Conservation (phyloP, 1,140 invertebrate genomes). For the Drosophila bifasciata region DNA sequence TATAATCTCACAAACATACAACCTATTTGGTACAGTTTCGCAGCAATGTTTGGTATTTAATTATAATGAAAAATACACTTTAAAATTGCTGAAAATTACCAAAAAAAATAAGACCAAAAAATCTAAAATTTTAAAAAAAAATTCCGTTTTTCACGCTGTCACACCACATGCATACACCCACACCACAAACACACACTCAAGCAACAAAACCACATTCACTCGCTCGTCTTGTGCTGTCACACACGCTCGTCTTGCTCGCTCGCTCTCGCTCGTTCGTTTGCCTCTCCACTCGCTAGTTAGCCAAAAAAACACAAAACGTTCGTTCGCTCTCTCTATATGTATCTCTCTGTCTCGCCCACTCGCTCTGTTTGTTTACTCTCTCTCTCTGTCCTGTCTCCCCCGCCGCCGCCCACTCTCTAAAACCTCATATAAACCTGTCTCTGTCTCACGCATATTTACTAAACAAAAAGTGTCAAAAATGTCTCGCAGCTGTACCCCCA, state of each 20-base stretch:
- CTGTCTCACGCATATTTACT: slow-evolving; percentile 73
- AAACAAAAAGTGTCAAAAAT: slow-evolving; percentile 64
- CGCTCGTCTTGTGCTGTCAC: too few species aligned
- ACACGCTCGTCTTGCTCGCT: not conserved
- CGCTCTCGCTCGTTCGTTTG: slow-evolving; percentile 46
- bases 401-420: slow-evolving; percentile 8
- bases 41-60: too few species aligned
- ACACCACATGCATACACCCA: slow-evolving; percentile 27
- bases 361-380: slow-evolving; percentile 26
- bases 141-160: slow-evolving; percentile 40
- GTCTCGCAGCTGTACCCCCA: slow-evolving; percentile 63
- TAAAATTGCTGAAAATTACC: too few species aligned
- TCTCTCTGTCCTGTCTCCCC: slow-evolving; percentile 9
- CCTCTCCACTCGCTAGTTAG: slow-evolving; percentile 57
- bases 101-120: too few species aligned
- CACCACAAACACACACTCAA: slow-evolving; percentile 24
- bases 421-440: slow-evolving; percentile 44
- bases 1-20: too few species aligned
- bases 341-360: slow-evolving; percentile 19
- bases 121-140: too few species aligned
- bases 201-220: slow-evolving; percentile 1
- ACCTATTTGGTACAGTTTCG: too few species aligned
- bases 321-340: slow-evolving; percentile 36
- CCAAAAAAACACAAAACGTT: slow-evolving; percentile 15
- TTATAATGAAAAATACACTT: too few species aligned